Conservation (phyloP, 2,797 vertebrate genomes). For the Silurus lanzhouensis region DNA sequence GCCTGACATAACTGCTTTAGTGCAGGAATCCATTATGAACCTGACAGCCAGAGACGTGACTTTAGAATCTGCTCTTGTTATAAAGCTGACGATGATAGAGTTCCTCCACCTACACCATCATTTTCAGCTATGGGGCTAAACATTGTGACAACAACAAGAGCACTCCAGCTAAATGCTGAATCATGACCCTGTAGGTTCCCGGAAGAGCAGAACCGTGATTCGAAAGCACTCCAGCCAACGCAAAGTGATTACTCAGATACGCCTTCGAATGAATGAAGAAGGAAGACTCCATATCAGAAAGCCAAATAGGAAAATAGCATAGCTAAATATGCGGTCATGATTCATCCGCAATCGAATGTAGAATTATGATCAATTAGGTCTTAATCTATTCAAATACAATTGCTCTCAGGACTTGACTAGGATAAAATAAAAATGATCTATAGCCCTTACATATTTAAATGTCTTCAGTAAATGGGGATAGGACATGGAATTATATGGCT, state of each 20-base stretch:
- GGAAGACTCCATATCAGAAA: background rate
- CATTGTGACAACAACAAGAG: conserved; percentile 15
- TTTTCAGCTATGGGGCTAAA: conserved; percentile 12
- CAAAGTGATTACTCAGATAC: conserved; percentile 11
- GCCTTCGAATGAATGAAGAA: background rate
- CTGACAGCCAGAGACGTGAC: background rate
- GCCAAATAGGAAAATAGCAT: background rate
- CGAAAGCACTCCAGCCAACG: background rate
- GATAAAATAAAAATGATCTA: background rate
- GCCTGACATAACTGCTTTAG: background rate
- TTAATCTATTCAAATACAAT: conserved; percentile 1
- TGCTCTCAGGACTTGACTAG: background rate
- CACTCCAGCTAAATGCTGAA: conserved; percentile 19
- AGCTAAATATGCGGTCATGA: background rate
- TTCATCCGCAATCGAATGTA: background rate
- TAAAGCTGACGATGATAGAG: conserved; percentile 8
- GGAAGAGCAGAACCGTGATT: background rate
- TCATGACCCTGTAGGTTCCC: background rate
- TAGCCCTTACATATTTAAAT: background rate
- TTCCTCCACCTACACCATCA: background rate
- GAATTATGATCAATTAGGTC: conserved; percentile 9
- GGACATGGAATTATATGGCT: conserved; percentile 9
- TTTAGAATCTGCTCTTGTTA: background rate
- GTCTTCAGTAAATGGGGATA: background rate
- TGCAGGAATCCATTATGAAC: background rate